Percentiles rank a stretch among this genome's conserved stretches.
These are phyloP conservation scores for Sylvilagus floridanus DNA, from an alignment of 2,797 vertebrate genomes.

Conservation along the genomic window DNA sequence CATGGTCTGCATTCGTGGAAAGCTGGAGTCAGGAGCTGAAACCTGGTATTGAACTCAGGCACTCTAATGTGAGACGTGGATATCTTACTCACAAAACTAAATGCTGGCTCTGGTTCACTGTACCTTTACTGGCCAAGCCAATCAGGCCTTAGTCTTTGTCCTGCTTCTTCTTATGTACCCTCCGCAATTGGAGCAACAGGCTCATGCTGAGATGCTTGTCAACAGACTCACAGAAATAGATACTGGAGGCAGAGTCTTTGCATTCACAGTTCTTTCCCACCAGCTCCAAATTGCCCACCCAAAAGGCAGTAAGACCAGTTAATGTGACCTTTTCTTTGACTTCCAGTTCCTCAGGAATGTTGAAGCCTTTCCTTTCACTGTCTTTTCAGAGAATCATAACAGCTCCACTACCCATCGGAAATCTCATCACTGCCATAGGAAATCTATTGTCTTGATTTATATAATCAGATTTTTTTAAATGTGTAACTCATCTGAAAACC, in stretches of 20 bases:
- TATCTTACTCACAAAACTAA: no score
- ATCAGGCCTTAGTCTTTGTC: not conserved
- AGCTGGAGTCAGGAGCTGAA: no score
- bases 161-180: not conserved
- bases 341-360: constrained; percentile 13
- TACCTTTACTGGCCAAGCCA: not conserved
- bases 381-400: not conserved
- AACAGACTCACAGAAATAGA: not conserved
- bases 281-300: not conserved
- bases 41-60: no score
- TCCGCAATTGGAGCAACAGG: not conserved
- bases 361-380: not conserved
- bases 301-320: not conserved
- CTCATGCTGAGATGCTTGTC: not conserved
- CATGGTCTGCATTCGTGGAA: no score
- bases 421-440: not conserved
- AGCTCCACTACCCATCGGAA: not conserved
- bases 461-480: constrained; percentile 12
- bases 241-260: not conserved
- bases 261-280: not conserved
- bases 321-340: not conserved
- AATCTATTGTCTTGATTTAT: not conserved
- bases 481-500: not conserved
- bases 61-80: no score
- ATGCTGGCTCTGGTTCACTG: no score